Percentiles rank a stretch among this genome's conserved stretches.
phyloP scores from a whole-genome alignment of 2,888 invertebrate genomes.

The Macroteleia sp. region DNA sequence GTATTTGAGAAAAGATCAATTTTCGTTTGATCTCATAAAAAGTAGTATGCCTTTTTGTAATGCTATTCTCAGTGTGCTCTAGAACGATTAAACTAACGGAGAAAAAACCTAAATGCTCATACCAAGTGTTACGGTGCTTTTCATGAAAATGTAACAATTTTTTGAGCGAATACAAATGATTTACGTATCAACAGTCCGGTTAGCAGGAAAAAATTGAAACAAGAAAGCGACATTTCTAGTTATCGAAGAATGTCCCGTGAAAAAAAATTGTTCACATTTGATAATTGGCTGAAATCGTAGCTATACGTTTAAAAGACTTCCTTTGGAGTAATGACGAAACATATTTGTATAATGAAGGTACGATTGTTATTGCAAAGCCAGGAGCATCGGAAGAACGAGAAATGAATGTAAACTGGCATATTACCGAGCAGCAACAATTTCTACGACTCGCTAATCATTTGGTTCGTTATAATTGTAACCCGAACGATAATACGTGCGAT shows the following conservation, averaged over 20 bases:
- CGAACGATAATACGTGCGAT: conserved; percentile 51
- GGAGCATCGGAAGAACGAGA: conserved; percentile 23
- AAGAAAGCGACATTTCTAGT: conserved; percentile 22
- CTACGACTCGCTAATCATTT: conserved; percentile 53
- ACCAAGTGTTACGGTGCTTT: conserved; percentile 28
- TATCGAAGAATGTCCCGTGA: conserved; percentile 1
- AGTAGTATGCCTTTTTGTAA: too few relatives aligned
- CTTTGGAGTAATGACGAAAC: conserved; percentile 36
- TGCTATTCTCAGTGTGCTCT: too few relatives aligned
- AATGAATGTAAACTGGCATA: conserved; percentile 27
- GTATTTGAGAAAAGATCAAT: too few relatives aligned
- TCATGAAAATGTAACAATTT: conserved; percentile 50
- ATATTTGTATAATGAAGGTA: conserved; percentile 53
- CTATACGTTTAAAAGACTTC: conserved; percentile 7
- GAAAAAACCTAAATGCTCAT: conserved; percentile 1
- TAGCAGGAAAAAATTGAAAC: conserved; percentile 5
- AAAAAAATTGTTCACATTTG: conserved; percentile 18
- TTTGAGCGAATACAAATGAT: conserved; percentile 27
- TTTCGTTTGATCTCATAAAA: too few relatives aligned
- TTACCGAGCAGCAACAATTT: conserved; percentile 36
- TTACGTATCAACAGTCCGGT: conserved; percentile 19
- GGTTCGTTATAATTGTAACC: conserved; percentile 58
- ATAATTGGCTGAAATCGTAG: conserved; percentile 9
- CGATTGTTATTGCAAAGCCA: conserved; percentile 26
- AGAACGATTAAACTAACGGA: neutral